Evolutionary conservation across 1,140 invertebrate species (phyloP), one percentile per base, ranked within the genome.

Genomic region (Penaeus japonicus): DNA sequence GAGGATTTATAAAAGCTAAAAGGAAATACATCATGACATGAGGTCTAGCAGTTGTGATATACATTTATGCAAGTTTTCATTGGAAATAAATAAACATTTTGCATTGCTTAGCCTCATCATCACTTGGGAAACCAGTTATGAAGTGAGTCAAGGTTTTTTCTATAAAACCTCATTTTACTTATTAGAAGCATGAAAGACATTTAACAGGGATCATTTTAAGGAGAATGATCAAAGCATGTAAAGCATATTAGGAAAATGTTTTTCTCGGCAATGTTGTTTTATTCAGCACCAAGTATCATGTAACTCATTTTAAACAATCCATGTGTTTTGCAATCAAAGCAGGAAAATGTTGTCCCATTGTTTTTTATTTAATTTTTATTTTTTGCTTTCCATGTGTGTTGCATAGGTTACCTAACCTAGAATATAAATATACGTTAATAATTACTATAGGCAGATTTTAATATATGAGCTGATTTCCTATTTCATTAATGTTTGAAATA

Each of bases 331-430:
- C 57, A 83, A 88, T 82, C 80, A 88, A 83, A 88, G 32, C 47
- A 47, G 47, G 30, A 27, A 73, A 83, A 88, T 83, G 70, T 85
- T 85, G 81, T 84, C 87, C 77, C 81, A 77, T 83, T 88, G 80
- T 88, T 88, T 47, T 47, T 47, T 47, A 47, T 47, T 47, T 47
- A 15, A 47, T 47, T 47, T 47, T 47, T 47, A 47, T 47, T 47
- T 47, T 88, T 39, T 88, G 87, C 87, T 88, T 88, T 83, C 75
- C 53, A 84, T 88, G 87, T 88, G 87, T 82, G 70, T 84, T 88
- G 70, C 87, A 82, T 65, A 82, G 86, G 80, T 88, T 88, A 80
- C 54, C 32, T 70, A 24, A 57, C 57, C 79, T 73, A 54, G 24
- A 57, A 62, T 83, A 83, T 55, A 53, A 78, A 55, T 88, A 83